Percentiles rank a stretch among this genome's conserved stretches.
Conservation (phyloP, 2,797 vertebrate genomes). For the Hylomyscus alleni region DNA sequence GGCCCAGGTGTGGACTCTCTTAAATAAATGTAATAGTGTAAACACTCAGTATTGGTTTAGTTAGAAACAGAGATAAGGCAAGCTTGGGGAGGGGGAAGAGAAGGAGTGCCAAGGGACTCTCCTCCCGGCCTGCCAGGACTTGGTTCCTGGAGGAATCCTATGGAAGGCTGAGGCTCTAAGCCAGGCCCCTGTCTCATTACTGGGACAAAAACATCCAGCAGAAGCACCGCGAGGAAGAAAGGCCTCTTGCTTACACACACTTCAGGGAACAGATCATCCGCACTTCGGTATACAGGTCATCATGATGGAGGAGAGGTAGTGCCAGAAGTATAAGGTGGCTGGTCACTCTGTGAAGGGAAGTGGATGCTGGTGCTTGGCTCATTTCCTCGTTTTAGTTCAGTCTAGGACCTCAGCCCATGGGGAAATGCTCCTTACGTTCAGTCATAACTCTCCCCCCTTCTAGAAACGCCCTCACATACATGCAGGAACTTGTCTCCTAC, state of each 20-base stretch:
- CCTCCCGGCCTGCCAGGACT: no score
- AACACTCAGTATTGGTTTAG: not conserved
- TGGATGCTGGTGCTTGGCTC: not conserved
- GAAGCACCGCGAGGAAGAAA: no score
- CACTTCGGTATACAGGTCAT: no score
- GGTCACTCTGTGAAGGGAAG: no score
- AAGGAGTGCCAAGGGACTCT: not conserved
- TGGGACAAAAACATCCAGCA: not conserved
- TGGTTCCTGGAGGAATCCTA: not conserved
- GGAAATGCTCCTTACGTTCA: not conserved
- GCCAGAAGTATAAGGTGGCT: not conserved
- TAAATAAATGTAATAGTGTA: not conserved
- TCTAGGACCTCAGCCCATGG: not conserved
- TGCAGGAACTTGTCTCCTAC: not conserved
- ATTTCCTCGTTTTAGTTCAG: not conserved
- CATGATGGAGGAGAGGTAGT: not conserved
- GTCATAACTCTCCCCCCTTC: not conserved
- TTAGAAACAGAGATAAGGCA: not conserved
- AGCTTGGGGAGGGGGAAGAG: not conserved
- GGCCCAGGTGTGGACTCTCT: not conserved
- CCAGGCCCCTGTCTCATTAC: not conserved
- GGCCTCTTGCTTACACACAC: not conserved
- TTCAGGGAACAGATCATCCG: not conserved
- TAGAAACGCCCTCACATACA: not conserved
- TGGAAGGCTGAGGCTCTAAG: not conserved